phyloP scores from a whole-genome alignment of 53 echinoderm and acorn worm species.

The Patiria pectinifera region DNA sequence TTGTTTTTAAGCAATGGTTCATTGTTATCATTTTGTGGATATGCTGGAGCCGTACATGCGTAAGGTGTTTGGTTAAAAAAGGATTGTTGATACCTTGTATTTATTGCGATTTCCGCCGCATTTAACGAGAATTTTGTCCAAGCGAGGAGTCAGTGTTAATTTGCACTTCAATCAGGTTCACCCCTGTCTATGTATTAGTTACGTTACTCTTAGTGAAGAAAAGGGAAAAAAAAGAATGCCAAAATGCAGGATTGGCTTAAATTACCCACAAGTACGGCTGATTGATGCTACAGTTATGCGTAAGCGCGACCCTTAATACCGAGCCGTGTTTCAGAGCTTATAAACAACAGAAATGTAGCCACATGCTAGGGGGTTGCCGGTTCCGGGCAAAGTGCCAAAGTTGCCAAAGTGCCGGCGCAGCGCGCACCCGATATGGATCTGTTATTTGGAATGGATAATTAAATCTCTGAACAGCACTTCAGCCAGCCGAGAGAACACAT shows the following conservation, averaged over 20 bases:
- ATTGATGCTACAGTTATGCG: neutral
- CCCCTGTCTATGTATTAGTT: neutral
- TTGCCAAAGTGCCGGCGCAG: neutral
- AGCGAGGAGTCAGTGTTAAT: neutral
- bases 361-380: neutral
- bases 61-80: too few relatives aligned
- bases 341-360: neutral
- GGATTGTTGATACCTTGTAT: too few relatives aligned
- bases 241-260: neutral
- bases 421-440: neutral
- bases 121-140: too few relatives aligned
- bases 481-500: neutral
- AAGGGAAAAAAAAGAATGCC: neutral
- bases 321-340: neutral
- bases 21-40: too few relatives aligned
- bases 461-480: slow-evolving; percentile 26
- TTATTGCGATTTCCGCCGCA: too few relatives aligned
- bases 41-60: too few relatives aligned
- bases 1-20: too few relatives aligned
- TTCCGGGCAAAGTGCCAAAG: neutral
- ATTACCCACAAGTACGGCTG: slow-evolving; percentile 27
- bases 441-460: slow-evolving; percentile 7
- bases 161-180: neutral
- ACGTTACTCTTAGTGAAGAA: neutral
- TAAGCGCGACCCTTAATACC: neutral